Percentiles rank a stretch among this genome's conserved stretches.
Evolutionary conservation across 2,888 invertebrate species (phyloP).

Genomic region (Microplitis deprimator): DNA sequence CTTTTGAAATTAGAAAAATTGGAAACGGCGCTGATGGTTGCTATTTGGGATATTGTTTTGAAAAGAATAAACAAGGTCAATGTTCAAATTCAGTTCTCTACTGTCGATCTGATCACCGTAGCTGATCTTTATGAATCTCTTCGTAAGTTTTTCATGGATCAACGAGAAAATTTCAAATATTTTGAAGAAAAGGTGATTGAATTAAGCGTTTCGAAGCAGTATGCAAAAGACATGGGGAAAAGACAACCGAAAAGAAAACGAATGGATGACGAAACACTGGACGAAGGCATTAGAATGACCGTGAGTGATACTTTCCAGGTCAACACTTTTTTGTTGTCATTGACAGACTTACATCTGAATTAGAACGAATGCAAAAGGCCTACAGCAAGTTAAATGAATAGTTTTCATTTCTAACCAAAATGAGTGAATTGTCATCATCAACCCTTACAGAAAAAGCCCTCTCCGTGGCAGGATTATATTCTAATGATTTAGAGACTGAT

Average conservation of each 20-base stretch:
- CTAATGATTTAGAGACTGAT: too few species aligned
- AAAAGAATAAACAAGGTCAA: conserved; percentile 50
- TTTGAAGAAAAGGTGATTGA: conserved; percentile 46
- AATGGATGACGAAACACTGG: conserved; percentile 3
- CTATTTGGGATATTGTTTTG: conserved; percentile 54
- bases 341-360: too few species aligned
- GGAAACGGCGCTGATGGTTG: conserved; percentile 49
- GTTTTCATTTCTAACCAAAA: too few species aligned
- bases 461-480: too few species aligned
- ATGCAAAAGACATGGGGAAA: conserved; percentile 44
- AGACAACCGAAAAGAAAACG: conserved; percentile 30
- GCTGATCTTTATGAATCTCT: conserved; percentile 55
- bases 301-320: too few species aligned
- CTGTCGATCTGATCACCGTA: conserved; percentile 51
- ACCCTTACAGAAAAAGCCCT: too few species aligned
- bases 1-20: conserved; percentile 46
- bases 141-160: conserved; percentile 49
- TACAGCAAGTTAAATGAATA: too few species aligned
- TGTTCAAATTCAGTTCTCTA: conserved; percentile 50
- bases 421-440: too few species aligned
- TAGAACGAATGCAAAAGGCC: not conserved
- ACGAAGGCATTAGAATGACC: too few species aligned
- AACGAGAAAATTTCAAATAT: conserved; percentile 50
- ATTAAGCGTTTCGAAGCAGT: conserved; percentile 46
- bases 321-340: too few species aligned